Conservation (phyloP, 1,140 invertebrate genomes). For the Heliothis virescens region DNA sequence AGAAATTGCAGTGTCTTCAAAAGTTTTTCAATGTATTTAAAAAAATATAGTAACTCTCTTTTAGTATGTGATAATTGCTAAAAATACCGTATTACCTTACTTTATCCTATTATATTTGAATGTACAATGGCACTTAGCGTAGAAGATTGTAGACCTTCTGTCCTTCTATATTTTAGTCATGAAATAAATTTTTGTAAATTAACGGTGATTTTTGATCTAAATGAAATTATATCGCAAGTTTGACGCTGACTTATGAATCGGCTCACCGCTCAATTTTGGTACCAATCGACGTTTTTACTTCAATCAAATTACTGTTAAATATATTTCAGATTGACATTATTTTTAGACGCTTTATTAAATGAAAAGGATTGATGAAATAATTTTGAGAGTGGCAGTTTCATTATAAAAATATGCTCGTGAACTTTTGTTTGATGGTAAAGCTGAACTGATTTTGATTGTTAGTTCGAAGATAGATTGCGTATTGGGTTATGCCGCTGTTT, state of each 20-base stretch:
- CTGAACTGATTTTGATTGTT: too few species aligned
- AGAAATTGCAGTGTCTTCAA: too few species aligned
- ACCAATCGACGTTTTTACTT: neutral
- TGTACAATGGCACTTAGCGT: too few species aligned
- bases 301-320: neutral
- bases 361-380: neutral
- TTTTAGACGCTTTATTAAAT: neutral
- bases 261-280: neutral
- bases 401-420: too few species aligned
- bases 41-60: too few species aligned
- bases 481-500: too few species aligned
- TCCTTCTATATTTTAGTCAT: neutral
- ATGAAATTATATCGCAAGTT: conserved; percentile 11
- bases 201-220: conserved; percentile 1
- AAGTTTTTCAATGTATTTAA: too few species aligned
- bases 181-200: neutral
- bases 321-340: neutral
- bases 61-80: too few species aligned
- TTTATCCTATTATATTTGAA: neutral
- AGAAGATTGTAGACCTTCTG: neutral
- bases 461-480: too few species aligned
- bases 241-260: conserved; percentile 14
- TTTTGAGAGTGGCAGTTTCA: neutral
- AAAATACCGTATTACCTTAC: too few species aligned
- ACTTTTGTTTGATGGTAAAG: too few species aligned